A percentile compares a stretch with the other conserved stretches of the same genome.
These are phyloP conservation scores for Boulengeromyrus knoepffleri DNA, from an alignment of 2,113 vertebrate species.

Conservation along the genomic window DNA sequence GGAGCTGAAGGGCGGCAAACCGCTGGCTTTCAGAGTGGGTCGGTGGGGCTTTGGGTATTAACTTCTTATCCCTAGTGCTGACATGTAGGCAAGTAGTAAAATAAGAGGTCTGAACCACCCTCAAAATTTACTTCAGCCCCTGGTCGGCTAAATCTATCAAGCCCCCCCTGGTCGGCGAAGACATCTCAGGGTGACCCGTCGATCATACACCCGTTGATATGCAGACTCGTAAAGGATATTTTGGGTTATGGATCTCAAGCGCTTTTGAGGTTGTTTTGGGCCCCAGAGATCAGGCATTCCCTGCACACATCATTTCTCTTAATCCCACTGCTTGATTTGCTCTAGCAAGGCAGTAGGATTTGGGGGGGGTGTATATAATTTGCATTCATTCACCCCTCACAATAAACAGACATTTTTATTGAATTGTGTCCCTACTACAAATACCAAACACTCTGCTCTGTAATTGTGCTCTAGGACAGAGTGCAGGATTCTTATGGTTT, in stretches of 20 bases:
- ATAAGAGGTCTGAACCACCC: neutral
- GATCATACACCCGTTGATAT: neutral
- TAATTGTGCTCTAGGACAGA: neutral
- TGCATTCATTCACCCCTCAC: neutral
- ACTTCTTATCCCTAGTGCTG: neutral
- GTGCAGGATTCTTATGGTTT: neutral
- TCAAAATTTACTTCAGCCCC: neutral
- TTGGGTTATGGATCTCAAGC: neutral
- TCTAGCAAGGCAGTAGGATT: neutral
- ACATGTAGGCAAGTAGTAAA: neutral
- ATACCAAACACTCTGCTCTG: neutral
- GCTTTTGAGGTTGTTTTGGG: neutral
- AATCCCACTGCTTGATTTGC: neutral
- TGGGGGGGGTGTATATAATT: neutral
- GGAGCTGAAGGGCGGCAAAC: slow-evolving; percentile 69
- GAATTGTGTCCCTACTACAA: neutral
- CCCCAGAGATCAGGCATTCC: neutral
- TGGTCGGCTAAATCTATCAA: too few relatives aligned
- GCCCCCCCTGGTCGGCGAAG: neutral
- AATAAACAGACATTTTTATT: neutral
- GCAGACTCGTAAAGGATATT: neutral
- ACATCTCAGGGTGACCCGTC: neutral
- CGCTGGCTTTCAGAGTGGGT: slow-evolving; percentile 93
- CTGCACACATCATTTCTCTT: neutral
- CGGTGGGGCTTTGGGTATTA: slow-evolving; percentile 46